These are phyloP conservation scores for Bilobella aurantiaca DNA, from an alignment of 1,140 invertebrate genomes.

Conservation along the genomic window DNA sequence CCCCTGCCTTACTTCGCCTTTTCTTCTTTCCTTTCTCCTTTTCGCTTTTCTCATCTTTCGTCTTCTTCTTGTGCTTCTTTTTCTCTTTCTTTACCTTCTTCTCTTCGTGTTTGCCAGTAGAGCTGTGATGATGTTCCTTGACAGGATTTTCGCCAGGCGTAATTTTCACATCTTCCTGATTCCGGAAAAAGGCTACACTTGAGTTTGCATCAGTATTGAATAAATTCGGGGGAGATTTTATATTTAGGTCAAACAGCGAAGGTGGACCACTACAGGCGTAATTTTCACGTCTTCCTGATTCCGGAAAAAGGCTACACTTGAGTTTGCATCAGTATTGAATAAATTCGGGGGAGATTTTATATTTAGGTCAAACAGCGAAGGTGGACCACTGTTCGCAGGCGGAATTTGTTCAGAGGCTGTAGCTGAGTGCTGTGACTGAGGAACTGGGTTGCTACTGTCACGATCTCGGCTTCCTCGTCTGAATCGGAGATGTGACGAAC, in stretches of 20 bases:
- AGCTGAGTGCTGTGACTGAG: constrained; percentile 1
- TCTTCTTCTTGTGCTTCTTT: constrained; percentile 24
- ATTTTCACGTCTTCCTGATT: neutral
- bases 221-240: neutral
- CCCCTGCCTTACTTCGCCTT: constrained; percentile 38
- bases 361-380: constrained; percentile 27
- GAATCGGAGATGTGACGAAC: neutral
- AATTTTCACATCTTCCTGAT: neutral
- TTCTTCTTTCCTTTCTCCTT: constrained; percentile 40
- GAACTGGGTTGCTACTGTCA: neutral
- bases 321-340: neutral
- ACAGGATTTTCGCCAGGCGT: constrained; percentile 5
- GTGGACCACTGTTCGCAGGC: too few relatives aligned
- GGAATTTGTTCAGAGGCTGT: too few relatives aligned
- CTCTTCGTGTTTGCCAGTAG: constrained; percentile 29
- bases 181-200: neutral
- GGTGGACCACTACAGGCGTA: too few relatives aligned
- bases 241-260: too few relatives aligned
- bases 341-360: constrained; percentile 9
- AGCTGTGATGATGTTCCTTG: constrained; percentile 10
- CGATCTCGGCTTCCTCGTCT: neutral
- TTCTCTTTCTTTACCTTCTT: constrained; percentile 36
- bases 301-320: neutral
- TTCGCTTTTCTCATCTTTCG: constrained; percentile 39
- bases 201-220: neutral